Evolutionary conservation across 2,113 vertebrate genomes (phyloP), one percentile per base, ranked within the genome.

Genomic region (Ciconia stormi): DNA sequence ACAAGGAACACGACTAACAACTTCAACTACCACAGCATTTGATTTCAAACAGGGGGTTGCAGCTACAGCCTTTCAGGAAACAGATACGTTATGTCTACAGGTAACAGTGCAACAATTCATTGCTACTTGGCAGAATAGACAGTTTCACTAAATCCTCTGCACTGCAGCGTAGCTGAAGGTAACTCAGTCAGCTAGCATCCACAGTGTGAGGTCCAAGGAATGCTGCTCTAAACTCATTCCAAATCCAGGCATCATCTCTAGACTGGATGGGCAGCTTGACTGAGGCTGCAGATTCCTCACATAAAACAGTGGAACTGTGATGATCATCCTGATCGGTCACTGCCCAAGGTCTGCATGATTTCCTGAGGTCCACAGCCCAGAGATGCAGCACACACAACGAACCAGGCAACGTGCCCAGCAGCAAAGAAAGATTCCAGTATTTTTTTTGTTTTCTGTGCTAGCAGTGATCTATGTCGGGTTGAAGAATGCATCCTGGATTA

Each of bases 131-230:
- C 40, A 62, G 50, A 88, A 61, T 23, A 38, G 44, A 30, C 6
- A 44, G 32, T 22, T 32, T 61, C 55, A 36, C 44, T 34, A 69
- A 52, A 44, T 34, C 16, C 50, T 23, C 11, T 20, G 23, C 11
- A 26, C 14, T 4, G 32, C 55, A 50, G 29, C 0, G 0, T 1
- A 65, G 22, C 53, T 46, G 44, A 89, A 66, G 10, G 25, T 25
- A 82, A 40, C 44, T 26, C 2, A 40, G 25, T 12, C 47, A 77
- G 52, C 21, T 11, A 40, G 34, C 30, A 66, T 26, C 9, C 32
- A 17, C 13, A 12, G 34, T 10, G 63, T 2, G 17, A 94, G 55
- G 32, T 29, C 25, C 26, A 61, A 42, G 61, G 30, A 66, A 78
- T 22, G 15, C 40, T 82, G 61, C 56, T 79, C 44, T 85, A 56